Evolutionary conservation across 2,113 vertebrate species (phyloP).

Genomic region (Melanocharis versteri): DNA sequence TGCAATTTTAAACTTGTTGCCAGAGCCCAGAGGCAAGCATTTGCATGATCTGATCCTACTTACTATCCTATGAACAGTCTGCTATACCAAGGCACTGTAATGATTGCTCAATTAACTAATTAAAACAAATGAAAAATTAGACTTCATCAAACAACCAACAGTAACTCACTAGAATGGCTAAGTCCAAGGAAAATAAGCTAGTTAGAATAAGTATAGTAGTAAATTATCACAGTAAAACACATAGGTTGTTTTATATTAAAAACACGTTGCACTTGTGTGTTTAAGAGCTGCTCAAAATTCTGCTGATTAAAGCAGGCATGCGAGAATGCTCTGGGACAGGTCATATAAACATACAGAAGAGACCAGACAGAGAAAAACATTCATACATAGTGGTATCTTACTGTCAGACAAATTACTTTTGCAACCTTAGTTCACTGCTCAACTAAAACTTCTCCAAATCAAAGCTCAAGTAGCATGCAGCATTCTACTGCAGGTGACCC

Average conservation of each 20-base stretch:
- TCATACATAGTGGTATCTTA: background rate
- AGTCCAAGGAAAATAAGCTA: background rate
- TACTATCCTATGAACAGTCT: background rate
- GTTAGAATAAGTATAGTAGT: background rate
- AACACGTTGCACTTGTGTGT: background rate
- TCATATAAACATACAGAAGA: background rate
- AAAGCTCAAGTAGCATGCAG: background rate
- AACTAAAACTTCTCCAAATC: background rate
- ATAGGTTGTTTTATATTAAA: background rate
- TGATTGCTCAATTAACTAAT: slow-evolving; percentile 1
- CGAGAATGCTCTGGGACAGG: background rate
- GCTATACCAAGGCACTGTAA: background rate
- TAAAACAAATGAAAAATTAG: background rate
- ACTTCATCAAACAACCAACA: background rate
- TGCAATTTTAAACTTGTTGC: background rate
- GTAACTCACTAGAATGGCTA: background rate
- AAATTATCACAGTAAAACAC: background rate
- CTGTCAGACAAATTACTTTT: background rate
- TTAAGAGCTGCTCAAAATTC: background rate
- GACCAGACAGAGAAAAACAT: background rate
- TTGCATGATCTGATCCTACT: background rate
- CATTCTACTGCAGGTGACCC: background rate
- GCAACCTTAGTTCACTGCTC: background rate
- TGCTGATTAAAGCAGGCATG: background rate
- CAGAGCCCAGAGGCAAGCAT: background rate